A percentile compares a stretch with the other conserved stretches of the same genome.
These are phyloP conservation scores for Etheostoma spectabile DNA, from an alignment of 2,113 vertebrate genomes.

Conservation along the genomic window DNA sequence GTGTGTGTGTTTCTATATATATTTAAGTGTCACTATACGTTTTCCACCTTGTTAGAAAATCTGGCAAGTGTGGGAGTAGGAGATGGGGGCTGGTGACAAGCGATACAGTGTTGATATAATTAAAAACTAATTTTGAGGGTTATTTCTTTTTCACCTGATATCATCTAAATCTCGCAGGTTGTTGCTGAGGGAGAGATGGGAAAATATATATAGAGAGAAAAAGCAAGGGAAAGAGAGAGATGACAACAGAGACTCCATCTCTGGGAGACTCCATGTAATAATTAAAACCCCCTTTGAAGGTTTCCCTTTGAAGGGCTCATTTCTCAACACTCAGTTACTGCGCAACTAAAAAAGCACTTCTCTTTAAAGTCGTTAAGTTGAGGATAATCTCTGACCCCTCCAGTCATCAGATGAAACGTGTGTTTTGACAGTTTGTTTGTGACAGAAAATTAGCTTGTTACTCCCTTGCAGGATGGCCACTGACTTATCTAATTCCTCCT, in stretches of 20 bases:
- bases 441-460: slow-evolving; percentile 57
- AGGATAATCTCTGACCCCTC: slow-evolving; percentile 56
- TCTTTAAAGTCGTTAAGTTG: slow-evolving; percentile 49
- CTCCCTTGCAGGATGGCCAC: slow-evolving; percentile 35
- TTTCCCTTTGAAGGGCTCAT: slow-evolving; percentile 62
- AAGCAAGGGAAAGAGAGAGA: not conserved
- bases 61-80: slow-evolving; percentile 9
- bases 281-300: slow-evolving; percentile 73
- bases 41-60: slow-evolving; percentile 35
- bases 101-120: slow-evolving; percentile 49
- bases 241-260: slow-evolving; percentile 48
- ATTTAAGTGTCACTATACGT: slow-evolving; percentile 8
- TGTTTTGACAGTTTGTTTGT: slow-evolving; percentile 69
- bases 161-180: slow-evolving; percentile 52
- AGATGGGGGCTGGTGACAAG: slow-evolving; percentile 34
- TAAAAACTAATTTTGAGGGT: slow-evolving; percentile 48
- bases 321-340: slow-evolving; percentile 40
- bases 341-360: slow-evolving; percentile 28
- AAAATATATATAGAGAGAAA: not conserved
- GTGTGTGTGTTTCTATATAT: not conserved
- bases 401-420: slow-evolving; percentile 17
- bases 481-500: slow-evolving; percentile 41
- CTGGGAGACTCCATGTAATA: slow-evolving; percentile 53
- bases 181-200: slow-evolving; percentile 11
- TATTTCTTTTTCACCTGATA: slow-evolving; percentile 59